Percentiles rank a stretch among this genome's conserved stretches.
phyloP scores from a whole-genome alignment of 2,888 invertebrate species.

The Nomada flava region DNA sequence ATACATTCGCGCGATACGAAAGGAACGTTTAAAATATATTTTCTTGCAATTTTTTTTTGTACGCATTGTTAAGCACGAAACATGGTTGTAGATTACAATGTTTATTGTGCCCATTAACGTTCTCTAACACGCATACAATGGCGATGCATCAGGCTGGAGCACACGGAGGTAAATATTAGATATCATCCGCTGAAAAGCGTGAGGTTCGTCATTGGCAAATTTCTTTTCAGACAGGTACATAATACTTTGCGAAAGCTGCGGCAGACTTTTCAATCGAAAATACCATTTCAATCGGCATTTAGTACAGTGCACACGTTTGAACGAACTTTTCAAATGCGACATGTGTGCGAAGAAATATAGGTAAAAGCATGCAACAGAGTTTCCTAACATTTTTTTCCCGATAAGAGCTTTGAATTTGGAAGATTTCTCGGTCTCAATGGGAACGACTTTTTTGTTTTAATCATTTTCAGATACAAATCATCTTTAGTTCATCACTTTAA shows the following conservation, averaged over 20 bases:
- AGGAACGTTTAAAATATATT: not conserved
- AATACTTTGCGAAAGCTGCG: constrained; percentile 59
- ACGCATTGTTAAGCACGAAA: not conserved
- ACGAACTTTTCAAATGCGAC: constrained; percentile 49
- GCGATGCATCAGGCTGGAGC: constrained; percentile 50
- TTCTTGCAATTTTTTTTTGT: not conserved
- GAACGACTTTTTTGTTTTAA: not conserved
- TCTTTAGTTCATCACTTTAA: constrained; percentile 59
- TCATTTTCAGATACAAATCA: constrained; percentile 61
- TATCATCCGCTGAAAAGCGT: not conserved
- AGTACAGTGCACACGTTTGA: constrained; percentile 40
- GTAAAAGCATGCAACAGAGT: constrained; percentile 48
- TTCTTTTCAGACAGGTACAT: constrained; percentile 55
- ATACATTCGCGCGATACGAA: not conserved
- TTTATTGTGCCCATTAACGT: constrained; percentile 48
- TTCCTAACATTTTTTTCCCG: not conserved
- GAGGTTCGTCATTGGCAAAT: constrained; percentile 11
- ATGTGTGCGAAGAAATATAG: constrained; percentile 58
- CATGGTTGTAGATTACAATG: constrained; percentile 46
- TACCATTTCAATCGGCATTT: constrained; percentile 61
- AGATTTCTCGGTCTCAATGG: not conserved
- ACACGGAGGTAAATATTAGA: constrained; percentile 51
- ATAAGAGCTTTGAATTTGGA: not conserved
- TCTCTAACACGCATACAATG: constrained; percentile 32
- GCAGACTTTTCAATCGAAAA: constrained; percentile 57